phyloP scores from a whole-genome alignment of 2,888 invertebrate genomes.

The Bruchidius siliquastri region DNA sequence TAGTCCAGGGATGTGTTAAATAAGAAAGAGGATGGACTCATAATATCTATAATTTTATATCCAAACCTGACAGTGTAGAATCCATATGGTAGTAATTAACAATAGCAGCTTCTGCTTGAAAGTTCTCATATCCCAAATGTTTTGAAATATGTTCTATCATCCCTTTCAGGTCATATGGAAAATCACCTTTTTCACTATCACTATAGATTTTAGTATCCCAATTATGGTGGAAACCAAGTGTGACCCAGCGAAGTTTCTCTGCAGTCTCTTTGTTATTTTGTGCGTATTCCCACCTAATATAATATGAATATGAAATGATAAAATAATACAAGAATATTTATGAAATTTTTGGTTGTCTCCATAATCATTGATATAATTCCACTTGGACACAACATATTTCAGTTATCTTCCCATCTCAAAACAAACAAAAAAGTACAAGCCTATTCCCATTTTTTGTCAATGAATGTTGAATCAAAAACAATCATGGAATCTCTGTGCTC shows the following conservation, averaged over 20 bases:
- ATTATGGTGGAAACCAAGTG: conserved; percentile 95
- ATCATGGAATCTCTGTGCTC: no score
- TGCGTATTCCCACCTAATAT: conserved; percentile 57
- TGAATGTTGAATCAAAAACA: no score
- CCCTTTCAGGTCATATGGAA: conserved; percentile 69
- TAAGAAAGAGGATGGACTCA: no score
- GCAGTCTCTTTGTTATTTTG: conserved; percentile 36
- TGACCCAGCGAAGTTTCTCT: conserved; percentile 83
- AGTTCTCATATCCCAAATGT: conserved; percentile 56
- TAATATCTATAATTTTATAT: background rate
- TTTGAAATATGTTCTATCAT: conserved; percentile 62
- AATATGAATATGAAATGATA: background rate
- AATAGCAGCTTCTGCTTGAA: conserved; percentile 87
- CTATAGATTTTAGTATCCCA: conserved; percentile 91
- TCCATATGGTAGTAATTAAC: conserved; percentile 94
- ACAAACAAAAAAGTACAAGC: no score
- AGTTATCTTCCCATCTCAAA: no score
- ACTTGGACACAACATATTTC: no score
- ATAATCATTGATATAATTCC: no score
- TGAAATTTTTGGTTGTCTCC: no score
- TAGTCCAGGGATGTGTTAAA: no score
- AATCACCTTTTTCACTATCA: conserved; percentile 60
- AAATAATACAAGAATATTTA: no score
- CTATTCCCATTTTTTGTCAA: no score
- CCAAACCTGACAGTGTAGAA: conserved; percentile 79